Evolutionary conservation across 1,140 invertebrate species (phyloP).

Genomic region (Scaptomyza graminum): DNA sequence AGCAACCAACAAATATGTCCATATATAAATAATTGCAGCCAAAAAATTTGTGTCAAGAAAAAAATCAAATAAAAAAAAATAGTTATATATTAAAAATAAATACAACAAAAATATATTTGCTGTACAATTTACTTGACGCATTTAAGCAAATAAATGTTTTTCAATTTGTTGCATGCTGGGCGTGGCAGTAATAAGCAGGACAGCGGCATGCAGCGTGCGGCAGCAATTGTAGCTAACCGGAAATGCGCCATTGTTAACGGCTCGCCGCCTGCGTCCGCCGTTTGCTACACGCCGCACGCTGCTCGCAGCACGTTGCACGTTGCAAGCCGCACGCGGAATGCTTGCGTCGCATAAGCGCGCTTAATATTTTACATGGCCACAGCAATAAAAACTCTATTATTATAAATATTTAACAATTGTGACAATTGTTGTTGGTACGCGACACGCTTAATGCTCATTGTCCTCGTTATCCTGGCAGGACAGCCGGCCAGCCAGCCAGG

Average conservation of each 20-base stretch:
- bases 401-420: constrained; percentile 82
- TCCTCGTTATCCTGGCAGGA: constrained; percentile 33
- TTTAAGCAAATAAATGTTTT: constrained; percentile 68
- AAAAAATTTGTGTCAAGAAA: constrained; percentile 18
- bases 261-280: constrained; percentile 17
- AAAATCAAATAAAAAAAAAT: not conserved
- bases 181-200: constrained; percentile 24
- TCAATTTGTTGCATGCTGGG: constrained; percentile 52
- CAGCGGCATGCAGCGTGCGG: constrained; percentile 2
- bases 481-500: not conserved
- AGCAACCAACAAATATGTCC: not conserved
- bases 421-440: constrained; percentile 71
- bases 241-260: constrained; percentile 49
- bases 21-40: constrained; percentile 15
- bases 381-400: constrained; percentile 74
- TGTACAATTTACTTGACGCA: constrained; percentile 15
- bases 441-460: constrained; percentile 52
- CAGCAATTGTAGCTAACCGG: constrained; percentile 28
- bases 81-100: not conserved
- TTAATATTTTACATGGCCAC: constrained; percentile 72
- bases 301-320: not conserved
- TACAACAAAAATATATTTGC: not conserved
- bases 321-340: not conserved
- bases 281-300: not conserved
- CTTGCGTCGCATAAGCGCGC: constrained; percentile 50